Evolutionary conservation across 2,888 invertebrate genomes (phyloP).

Genomic region (Cryptus armator): DNA sequence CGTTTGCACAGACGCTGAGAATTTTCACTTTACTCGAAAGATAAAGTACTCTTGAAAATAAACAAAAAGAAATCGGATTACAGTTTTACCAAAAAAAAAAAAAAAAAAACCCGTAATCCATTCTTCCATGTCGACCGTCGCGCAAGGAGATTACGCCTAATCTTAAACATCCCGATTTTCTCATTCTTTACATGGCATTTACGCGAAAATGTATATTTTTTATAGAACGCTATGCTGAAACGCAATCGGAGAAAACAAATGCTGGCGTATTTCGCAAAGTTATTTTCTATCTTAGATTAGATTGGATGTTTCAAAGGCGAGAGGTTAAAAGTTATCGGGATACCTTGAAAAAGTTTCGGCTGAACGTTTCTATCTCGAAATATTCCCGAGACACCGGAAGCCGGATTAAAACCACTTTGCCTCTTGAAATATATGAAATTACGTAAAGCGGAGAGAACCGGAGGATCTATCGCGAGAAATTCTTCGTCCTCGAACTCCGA

Average conservation of each 20-base stretch:
- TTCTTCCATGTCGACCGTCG: too few species aligned
- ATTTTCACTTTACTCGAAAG: too few species aligned
- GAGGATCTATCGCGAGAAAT: background rate
- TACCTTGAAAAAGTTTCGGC: background rate
- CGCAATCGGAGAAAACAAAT: background rate
- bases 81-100: too few species aligned
- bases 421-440: background rate
- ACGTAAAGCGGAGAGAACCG: background rate
- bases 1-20: too few species aligned
- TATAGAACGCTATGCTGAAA: background rate
- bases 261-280: background rate
- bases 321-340: background rate
- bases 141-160: too few species aligned
- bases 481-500: conserved; percentile 21
- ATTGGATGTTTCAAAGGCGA: background rate
- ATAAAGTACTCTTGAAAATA: too few species aligned
- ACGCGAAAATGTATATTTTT: background rate
- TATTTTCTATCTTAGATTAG: background rate
- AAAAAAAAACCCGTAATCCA: too few species aligned
- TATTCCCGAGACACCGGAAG: background rate
- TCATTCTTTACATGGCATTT: too few species aligned
- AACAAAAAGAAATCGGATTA: too few species aligned
- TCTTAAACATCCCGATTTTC: too few species aligned
- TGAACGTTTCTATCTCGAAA: background rate
- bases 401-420: background rate